phyloP scores from a whole-genome alignment of 2,113 vertebrate species.

The Bambusicola thoracicus region DNA sequence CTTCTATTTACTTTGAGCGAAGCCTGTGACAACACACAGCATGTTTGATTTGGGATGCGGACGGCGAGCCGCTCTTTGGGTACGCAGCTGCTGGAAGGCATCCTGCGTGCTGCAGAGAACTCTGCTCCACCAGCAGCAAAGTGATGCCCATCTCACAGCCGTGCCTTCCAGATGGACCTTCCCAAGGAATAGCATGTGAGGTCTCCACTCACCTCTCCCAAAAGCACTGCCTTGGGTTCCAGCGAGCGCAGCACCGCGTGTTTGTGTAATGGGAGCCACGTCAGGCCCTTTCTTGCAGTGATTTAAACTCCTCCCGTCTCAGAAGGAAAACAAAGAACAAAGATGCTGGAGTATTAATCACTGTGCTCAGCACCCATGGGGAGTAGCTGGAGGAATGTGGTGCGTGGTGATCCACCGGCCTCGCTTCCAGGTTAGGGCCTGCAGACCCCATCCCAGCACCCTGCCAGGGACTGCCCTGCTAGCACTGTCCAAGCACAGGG shows the following conservation, averaged over 20 bases:
- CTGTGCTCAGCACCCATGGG: constrained; percentile 33
- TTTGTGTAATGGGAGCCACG: constrained; percentile 72
- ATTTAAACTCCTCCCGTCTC: constrained; percentile 77
- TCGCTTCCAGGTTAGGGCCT: background rate
- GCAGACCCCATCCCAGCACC: constrained; percentile 72
- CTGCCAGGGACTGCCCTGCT: background rate
- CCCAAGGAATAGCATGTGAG: background rate
- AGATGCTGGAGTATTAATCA: constrained; percentile 81
- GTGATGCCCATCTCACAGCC: background rate
- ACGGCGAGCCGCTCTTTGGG: background rate
- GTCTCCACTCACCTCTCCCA: constrained; percentile 13
- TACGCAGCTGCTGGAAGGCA: background rate
- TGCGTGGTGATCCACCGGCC: constrained; percentile 26
- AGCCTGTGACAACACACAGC: background rate
- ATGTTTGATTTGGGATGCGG: background rate
- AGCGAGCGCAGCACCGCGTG: constrained; percentile 29
- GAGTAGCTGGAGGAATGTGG: constrained; percentile 70
- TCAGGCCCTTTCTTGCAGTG: constrained; percentile 61
- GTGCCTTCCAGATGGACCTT: background rate
- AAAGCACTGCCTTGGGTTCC: constrained; percentile 24
- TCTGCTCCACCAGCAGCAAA: background rate
- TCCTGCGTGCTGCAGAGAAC: background rate
- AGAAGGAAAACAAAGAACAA: constrained; percentile 77
- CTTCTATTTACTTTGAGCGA: constrained; percentile 23
- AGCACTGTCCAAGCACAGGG: background rate